These are phyloP conservation scores for Hermatobates lingyangjiaoensis DNA, from an alignment of 1,140 invertebrate genomes.

Conservation along the genomic window DNA sequence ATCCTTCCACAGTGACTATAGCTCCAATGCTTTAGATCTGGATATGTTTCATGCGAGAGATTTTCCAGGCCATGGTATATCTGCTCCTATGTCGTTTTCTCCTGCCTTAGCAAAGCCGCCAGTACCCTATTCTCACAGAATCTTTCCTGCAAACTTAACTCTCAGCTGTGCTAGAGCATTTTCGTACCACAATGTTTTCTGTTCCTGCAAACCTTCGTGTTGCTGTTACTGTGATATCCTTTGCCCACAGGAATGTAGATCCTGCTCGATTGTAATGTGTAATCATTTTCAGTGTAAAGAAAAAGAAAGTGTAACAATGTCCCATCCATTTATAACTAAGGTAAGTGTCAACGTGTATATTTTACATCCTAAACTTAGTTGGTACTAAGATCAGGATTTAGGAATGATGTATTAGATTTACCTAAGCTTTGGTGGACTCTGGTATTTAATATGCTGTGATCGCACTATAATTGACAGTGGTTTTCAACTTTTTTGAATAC, in stretches of 20 bases:
- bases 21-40: conserved; percentile 2
- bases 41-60: conserved; percentile 9
- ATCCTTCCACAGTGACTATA: neutral
- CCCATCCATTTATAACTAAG: neutral
- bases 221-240: conserved; percentile 12
- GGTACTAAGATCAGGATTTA: neutral
- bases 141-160: neutral
- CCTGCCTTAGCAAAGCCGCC: conserved; percentile 11
- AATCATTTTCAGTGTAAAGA: neutral
- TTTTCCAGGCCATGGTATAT: neutral
- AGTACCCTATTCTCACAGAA: neutral
- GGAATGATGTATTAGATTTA: neutral
- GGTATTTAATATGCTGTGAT: too few relatives aligned
- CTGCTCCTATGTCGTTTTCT: conserved; percentile 1
- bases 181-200: conserved; percentile 9
- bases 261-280: conserved; percentile 8
- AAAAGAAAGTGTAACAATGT: neutral
- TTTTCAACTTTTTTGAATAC: too few relatives aligned
- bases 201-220: conserved; percentile 9
- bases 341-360: neutral
- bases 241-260: conserved; percentile 7
- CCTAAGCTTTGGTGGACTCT: too few relatives aligned
- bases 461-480: too few relatives aligned
- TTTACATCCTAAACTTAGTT: neutral
- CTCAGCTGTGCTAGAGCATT: conserved; percentile 8